Conservation (phyloP, 2,797 vertebrate species). For the Rhincodon typus region DNA sequence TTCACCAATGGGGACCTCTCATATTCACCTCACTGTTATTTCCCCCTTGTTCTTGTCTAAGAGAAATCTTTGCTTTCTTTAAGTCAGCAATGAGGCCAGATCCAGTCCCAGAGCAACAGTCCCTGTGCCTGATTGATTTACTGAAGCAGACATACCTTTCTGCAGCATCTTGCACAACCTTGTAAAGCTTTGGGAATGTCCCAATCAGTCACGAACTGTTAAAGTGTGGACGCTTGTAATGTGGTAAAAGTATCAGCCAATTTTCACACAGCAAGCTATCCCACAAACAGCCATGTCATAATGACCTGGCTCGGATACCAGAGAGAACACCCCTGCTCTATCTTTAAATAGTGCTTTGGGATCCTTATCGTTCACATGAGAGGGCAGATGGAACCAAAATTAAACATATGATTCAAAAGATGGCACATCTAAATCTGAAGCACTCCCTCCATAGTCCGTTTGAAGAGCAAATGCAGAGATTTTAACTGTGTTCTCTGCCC, state of each 20-base stretch:
- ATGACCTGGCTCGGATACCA: not conserved
- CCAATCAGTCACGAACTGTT: too few species aligned
- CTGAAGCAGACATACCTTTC: not conserved
- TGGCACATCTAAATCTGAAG: too few species aligned
- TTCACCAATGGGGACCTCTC: not conserved
- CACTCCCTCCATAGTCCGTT: too few species aligned
- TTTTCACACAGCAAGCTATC: not conserved
- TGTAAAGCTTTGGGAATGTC: too few species aligned
- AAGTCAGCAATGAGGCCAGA: not conserved
- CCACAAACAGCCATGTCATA: not conserved
- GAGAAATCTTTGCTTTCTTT: not conserved
- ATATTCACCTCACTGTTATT: not conserved
- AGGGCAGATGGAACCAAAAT: too few species aligned
- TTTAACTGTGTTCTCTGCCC: too few species aligned
- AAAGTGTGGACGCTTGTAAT: not conserved
- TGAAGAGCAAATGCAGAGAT: too few species aligned
- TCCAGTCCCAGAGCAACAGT: not conserved
- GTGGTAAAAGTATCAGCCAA: not conserved
- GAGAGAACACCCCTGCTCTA: too few species aligned
- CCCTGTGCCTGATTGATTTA: not conserved
- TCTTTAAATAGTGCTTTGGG: too few species aligned
- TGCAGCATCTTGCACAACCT: not conserved
- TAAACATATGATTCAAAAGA: too few species aligned
- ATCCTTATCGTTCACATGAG: too few species aligned
- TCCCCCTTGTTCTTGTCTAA: not conserved